Percentiles rank a stretch among this genome's conserved stretches.
These are phyloP conservation scores for Blomia tropicalis DNA, from an alignment of 2,888 invertebrate genomes.

Conservation along the genomic window DNA sequence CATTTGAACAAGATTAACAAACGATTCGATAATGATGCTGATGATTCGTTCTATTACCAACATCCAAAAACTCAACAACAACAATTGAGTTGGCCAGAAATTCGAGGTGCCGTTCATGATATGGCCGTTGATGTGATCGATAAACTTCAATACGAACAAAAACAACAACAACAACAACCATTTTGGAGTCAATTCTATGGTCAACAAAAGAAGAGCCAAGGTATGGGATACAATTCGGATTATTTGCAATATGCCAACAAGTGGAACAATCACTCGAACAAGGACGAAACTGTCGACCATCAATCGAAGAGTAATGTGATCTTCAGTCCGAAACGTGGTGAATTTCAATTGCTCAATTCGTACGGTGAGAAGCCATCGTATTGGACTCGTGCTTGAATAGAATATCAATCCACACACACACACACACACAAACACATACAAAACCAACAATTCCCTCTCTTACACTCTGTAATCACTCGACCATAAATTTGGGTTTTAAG, in stretches of 20 bases:
- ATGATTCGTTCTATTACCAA: neutral
- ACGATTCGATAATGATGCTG: neutral
- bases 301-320: neutral
- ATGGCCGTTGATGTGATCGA: constrained; percentile 2
- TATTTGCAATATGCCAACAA: neutral
- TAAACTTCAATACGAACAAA: neutral
- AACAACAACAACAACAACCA: neutral
- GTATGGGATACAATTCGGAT: neutral
- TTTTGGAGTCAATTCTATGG: neutral
- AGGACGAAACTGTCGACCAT: neutral
- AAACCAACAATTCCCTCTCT: too few relatives aligned
- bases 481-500: too few relatives aligned
- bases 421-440: too few relatives aligned
- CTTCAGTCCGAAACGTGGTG: constrained; percentile 11
- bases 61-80: neutral
- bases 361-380: neutral
- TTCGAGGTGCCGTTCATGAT: neutral
- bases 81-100: neutral
- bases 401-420: too few relatives aligned
- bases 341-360: neutral
- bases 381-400: neutral
- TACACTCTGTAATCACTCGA: too few relatives aligned
- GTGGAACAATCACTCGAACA: neutral
- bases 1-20: neutral
- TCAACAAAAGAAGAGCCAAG: neutral